Percentiles rank a stretch among this genome's conserved stretches.
Evolutionary conservation across 2,797 vertebrate species (phyloP).

Genomic region (Aratinga solstitialis): DNA sequence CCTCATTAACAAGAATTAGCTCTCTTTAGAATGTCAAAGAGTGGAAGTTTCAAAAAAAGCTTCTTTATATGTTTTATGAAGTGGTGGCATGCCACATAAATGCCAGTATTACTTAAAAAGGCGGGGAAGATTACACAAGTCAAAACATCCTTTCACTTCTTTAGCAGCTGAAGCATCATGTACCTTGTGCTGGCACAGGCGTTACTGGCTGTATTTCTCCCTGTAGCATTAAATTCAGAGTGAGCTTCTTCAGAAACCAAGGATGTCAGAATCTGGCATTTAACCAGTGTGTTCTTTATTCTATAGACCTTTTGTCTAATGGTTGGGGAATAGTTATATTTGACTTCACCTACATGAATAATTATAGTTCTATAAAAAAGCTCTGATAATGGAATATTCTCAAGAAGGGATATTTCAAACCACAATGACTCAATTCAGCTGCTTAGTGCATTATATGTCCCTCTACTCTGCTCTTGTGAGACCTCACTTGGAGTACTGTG

Average conservation of each 20-base stretch:
- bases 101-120: neutral
- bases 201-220: neutral
- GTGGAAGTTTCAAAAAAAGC: neutral
- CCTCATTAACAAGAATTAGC: constrained; percentile 31
- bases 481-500: too few relatives aligned
- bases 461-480: too few relatives aligned
- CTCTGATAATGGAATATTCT: neutral
- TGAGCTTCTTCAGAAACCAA: neutral
- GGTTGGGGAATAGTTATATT: neutral
- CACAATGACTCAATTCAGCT: neutral
- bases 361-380: neutral
- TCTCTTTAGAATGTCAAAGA: neutral
- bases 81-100: neutral
- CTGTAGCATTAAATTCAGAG: neutral
- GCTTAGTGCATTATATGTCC: neutral
- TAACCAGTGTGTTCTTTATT: neutral
- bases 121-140: neutral
- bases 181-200: neutral
- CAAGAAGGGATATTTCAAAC: neutral
- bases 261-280: neutral
- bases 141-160: neutral
- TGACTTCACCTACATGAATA: neutral
- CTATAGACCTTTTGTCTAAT: neutral
- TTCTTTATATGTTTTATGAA: neutral
- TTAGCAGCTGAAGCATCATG: neutral